phyloP scores from a whole-genome alignment of 1,140 invertebrate genomes.

The Pseudomyrmex dendroicus region DNA sequence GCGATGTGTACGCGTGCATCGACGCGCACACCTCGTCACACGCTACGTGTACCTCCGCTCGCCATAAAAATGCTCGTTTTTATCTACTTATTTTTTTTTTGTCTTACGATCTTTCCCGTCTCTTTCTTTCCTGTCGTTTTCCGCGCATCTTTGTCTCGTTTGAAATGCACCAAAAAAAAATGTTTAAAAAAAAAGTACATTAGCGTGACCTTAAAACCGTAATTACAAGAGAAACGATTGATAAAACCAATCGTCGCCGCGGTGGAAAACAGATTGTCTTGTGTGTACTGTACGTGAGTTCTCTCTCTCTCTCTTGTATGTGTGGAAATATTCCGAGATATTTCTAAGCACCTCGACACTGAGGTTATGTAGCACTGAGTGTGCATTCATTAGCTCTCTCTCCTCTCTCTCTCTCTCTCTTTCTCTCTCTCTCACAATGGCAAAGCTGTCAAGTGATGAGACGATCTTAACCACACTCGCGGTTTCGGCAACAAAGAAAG shows the following conservation, averaged over 20 bases:
- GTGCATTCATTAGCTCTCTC: neutral
- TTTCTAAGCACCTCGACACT: neutral
- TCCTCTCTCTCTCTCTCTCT: neutral
- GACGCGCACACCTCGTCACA: neutral
- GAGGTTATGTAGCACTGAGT: neutral
- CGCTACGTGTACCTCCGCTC: neutral
- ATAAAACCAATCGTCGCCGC: too few species aligned
- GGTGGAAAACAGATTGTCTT: too few species aligned
- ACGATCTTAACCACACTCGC: neutral
- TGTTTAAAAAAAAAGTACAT: too few species aligned
- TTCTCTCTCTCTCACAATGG: neutral
- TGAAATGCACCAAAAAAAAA: neutral
- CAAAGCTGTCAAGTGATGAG: conserved; percentile 22
- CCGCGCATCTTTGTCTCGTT: neutral
- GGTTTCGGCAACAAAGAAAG: neutral
- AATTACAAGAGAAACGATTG: too few species aligned
- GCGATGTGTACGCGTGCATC: neutral
- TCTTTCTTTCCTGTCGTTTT: neutral
- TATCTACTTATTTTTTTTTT: conserved; percentile 31
- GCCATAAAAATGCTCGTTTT: neutral
- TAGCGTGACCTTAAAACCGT: too few species aligned
- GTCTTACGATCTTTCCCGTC: conserved; percentile 9
- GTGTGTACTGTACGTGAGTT: too few species aligned
- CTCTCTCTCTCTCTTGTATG: too few species aligned
- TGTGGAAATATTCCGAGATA: neutral